Evolutionary conservation across 2,113 vertebrate species (phyloP).

Genomic region (Protobothrops mucrosquamatus): DNA sequence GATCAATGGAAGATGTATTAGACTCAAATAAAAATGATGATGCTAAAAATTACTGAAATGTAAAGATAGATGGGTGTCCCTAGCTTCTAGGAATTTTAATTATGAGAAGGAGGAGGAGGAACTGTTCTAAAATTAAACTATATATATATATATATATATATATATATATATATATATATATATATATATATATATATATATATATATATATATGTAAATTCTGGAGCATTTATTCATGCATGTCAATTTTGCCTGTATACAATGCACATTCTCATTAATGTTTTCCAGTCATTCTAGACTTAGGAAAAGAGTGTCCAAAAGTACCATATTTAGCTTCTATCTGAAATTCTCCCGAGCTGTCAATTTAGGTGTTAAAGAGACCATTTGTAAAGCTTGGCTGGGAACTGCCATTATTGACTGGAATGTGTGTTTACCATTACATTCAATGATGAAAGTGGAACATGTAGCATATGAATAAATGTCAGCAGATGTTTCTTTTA

Average conservation of each 20-base stretch:
- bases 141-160: too few relatives aligned
- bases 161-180: too few relatives aligned
- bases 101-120: background rate
- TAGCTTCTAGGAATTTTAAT: background rate
- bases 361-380: slow-evolving; percentile 85
- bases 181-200: too few relatives aligned
- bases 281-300: slow-evolving; percentile 76
- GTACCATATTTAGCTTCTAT: slow-evolving; percentile 84
- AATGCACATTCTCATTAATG: slow-evolving; percentile 75
- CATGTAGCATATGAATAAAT: slow-evolving; percentile 84
- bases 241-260: slow-evolving; percentile 65
- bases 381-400: slow-evolving; percentile 85
- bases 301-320: slow-evolving; percentile 81
- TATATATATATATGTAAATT: slow-evolving; percentile 21
- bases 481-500: slow-evolving; percentile 86
- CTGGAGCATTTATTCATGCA: slow-evolving; percentile 69
- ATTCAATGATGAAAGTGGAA: slow-evolving; percentile 84
- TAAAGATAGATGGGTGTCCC: background rate
- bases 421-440: slow-evolving; percentile 85
- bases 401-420: slow-evolving; percentile 84
- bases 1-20: background rate
- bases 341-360: slow-evolving; percentile 84
- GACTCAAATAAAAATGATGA: background rate
- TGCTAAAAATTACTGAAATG: background rate
- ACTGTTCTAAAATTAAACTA: too few relatives aligned